Percentiles rank a stretch among this genome's conserved stretches.
Evolutionary conservation across 2,888 invertebrate genomes (phyloP).

Genomic region (Microplitis deprimator): DNA sequence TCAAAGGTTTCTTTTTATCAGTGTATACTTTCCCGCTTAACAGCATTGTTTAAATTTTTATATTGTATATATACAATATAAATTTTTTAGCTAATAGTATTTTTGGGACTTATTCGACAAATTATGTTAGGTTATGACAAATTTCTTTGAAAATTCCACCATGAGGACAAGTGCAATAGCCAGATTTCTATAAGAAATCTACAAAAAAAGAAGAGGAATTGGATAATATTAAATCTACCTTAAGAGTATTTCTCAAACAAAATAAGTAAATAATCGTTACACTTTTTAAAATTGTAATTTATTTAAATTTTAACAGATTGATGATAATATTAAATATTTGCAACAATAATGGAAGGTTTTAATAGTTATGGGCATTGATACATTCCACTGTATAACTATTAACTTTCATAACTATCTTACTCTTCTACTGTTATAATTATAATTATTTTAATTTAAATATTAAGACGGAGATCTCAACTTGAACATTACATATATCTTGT

Average conservation of each 20-base stretch:
- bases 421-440: background rate
- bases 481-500: background rate
- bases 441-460: background rate
- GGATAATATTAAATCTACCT: background rate
- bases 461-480: background rate
- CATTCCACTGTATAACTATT: background rate
- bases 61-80: too few relatives aligned
- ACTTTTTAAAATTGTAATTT: background rate
- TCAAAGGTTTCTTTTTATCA: too few relatives aligned
- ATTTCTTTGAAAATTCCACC: too few relatives aligned
- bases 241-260: background rate
- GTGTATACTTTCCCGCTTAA: too few relatives aligned
- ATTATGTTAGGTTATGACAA: too few relatives aligned
- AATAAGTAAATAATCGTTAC: background rate
- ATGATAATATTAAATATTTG: background rate
- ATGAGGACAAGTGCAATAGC: too few relatives aligned
- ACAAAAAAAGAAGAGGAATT: too few relatives aligned
- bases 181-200: too few relatives aligned
- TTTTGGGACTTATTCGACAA: too few relatives aligned
- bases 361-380: background rate
- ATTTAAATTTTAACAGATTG: background rate
- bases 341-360: background rate
- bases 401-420: background rate
- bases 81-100: too few relatives aligned
- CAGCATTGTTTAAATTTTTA: too few relatives aligned